phyloP scores from a whole-genome alignment of 2,888 invertebrate species.

The Electrophaes corylata region DNA sequence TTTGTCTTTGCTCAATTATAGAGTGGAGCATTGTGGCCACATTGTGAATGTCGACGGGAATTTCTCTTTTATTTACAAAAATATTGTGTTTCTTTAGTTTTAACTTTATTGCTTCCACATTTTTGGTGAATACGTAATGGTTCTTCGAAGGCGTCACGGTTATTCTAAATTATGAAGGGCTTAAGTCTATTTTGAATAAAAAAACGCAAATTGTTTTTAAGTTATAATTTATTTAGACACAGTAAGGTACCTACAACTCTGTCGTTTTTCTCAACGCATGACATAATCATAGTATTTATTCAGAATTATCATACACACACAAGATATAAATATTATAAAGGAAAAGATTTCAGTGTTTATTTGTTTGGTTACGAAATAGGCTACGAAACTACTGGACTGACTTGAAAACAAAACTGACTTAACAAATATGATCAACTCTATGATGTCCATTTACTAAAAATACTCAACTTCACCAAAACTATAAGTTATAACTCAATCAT shows the following conservation, averaged over 20 bases:
- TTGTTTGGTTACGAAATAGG: too few species aligned
- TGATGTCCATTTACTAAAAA: too few species aligned
- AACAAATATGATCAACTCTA: too few species aligned
- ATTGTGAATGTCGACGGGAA: constrained; percentile 51
- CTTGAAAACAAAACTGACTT: too few species aligned
- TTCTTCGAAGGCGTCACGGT: constrained; percentile 48
- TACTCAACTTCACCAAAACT: too few species aligned
- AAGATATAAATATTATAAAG: too few species aligned
- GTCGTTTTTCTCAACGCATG: background rate
- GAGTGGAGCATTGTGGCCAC: constrained; percentile 69
- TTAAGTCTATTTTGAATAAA: background rate
- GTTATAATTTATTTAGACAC: background rate
- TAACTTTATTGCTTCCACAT: constrained; percentile 74
- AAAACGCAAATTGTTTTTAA: background rate
- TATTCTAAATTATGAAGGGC: constrained; percentile 23
- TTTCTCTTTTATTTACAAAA: constrained; percentile 76
- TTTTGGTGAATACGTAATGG: constrained; percentile 60
- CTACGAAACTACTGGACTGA: too few species aligned
- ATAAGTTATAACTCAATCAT: too few species aligned
- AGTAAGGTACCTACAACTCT: background rate
- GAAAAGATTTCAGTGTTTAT: too few species aligned
- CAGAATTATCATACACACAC: too few species aligned
- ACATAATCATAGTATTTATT: too few species aligned
- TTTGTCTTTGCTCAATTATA: constrained; percentile 81
- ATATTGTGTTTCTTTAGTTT: constrained; percentile 40